Evolutionary conservation across 2,113 vertebrate genomes (phyloP).

Genomic region (Oncorhynchus keta): DNA sequence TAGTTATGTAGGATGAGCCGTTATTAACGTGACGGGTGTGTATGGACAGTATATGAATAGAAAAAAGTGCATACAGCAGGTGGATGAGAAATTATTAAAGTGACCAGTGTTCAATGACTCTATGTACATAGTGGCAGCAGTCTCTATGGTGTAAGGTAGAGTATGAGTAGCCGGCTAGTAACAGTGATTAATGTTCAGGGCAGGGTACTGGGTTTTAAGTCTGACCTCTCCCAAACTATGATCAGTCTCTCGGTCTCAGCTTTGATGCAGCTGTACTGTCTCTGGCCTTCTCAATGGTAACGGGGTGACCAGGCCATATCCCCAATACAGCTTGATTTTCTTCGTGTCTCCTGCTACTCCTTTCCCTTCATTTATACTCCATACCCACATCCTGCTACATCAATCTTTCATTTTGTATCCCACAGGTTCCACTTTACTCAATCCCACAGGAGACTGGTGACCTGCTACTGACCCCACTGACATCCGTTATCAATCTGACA

Average conservation of each 20-base stretch:
- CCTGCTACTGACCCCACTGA: not conserved
- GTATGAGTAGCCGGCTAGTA: not conserved
- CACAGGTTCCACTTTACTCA: not conserved
- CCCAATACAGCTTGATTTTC: too few relatives aligned
- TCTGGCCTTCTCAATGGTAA: too few relatives aligned
- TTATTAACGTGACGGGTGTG: too few relatives aligned
- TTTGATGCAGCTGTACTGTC: not conserved
- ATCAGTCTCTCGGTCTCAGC: not conserved
- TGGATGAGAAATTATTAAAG: too few relatives aligned
- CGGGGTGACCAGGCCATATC: too few relatives aligned
- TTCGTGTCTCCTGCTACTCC: not conserved
- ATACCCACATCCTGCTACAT: not conserved
- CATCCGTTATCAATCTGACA: not conserved
- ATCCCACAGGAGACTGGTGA: not conserved
- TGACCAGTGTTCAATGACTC: too few relatives aligned
- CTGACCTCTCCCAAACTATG: not conserved
- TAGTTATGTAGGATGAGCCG: too few relatives aligned
- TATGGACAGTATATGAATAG: too few relatives aligned
- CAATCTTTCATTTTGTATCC: not conserved
- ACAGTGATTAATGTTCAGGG: too few relatives aligned
- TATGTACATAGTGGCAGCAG: too few relatives aligned
- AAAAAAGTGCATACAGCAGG: too few relatives aligned
- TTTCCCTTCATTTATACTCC: not conserved
- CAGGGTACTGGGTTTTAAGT: too few relatives aligned
- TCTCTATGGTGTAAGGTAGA: not conserved